A percentile compares a stretch with the other conserved stretches of the same genome.
Conservation (phyloP, 2,113 vertebrate genomes). For the Tenrec ecaudatus region DNA sequence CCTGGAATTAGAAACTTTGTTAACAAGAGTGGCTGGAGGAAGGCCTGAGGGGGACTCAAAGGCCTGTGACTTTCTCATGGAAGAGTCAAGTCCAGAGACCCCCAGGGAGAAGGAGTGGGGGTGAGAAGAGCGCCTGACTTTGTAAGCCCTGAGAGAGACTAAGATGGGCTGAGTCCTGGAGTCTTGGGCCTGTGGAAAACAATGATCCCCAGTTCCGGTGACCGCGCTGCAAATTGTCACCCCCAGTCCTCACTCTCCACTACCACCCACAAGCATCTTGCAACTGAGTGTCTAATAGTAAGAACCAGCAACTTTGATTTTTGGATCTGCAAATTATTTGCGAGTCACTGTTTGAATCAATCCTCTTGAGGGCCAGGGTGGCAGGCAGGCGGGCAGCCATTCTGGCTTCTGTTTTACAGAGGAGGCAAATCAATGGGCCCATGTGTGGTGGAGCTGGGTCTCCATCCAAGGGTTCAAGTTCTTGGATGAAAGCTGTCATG, state of each 20-base stretch:
- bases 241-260: background rate
- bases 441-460: background rate
- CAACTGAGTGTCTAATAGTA: background rate
- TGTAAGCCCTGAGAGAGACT: background rate
- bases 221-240: slow-evolving; percentile 13
- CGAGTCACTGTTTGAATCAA: background rate
- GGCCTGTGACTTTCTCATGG: slow-evolving; percentile 27
- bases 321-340: background rate
- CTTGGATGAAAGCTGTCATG: background rate
- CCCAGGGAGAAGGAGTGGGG: background rate
- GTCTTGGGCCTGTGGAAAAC: background rate
- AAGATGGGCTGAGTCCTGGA: background rate
- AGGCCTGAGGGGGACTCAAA: slow-evolving; percentile 33
- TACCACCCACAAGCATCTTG: background rate
- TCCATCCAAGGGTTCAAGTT: background rate
- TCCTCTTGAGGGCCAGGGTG: no score
- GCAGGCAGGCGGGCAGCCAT: background rate
- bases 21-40: slow-evolving; percentile 35
- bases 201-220: background rate
- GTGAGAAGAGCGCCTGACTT: background rate
- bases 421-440: background rate
- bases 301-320: background rate
- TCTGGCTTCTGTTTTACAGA: background rate
- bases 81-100: slow-evolving; percentile 34
- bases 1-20: slow-evolving; percentile 66